phyloP scores from a whole-genome alignment of 2,797 vertebrate species.

The Astyanax mexicanus region DNA sequence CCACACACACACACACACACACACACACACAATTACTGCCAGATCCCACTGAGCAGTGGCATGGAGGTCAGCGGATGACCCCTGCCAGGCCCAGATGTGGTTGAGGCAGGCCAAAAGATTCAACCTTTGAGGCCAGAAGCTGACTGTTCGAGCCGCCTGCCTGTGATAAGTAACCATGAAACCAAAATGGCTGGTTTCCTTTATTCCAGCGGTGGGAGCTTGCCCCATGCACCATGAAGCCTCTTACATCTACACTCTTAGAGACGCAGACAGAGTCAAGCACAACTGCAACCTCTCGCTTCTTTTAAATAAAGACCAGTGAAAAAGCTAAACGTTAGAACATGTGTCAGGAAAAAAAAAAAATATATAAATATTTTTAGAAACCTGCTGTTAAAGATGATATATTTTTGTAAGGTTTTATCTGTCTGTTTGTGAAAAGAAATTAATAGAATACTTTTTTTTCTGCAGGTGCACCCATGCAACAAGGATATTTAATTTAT shows the following conservation, averaged over 20 bases:
- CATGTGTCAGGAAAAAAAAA: neutral
- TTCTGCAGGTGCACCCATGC: too few relatives aligned
- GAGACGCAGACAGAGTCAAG: neutral
- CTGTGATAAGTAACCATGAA: constrained; percentile 74
- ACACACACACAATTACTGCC: constrained; percentile 18
- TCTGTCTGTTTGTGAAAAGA: neutral
- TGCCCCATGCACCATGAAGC: neutral
- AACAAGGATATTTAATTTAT: too few relatives aligned
- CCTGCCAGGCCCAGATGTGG: constrained; percentile 65
- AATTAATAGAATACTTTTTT: neutral
- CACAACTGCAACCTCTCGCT: neutral
- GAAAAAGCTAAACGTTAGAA: neutral
- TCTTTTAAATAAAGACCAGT: neutral
- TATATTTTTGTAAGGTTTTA: too few relatives aligned
- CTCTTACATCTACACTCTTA: neutral
- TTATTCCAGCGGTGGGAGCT: constrained; percentile 64
- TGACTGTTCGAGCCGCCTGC: constrained; percentile 65
- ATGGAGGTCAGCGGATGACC: constrained; percentile 18
- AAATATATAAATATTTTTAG: too few relatives aligned
- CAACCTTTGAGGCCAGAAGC: constrained; percentile 65
- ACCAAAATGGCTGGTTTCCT: constrained; percentile 72
- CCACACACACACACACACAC: constrained; percentile 8
- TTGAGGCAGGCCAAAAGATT: constrained; percentile 62
- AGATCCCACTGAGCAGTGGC: constrained; percentile 19
- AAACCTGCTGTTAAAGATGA: too few relatives aligned